These are phyloP conservation scores for Phymorhynchus buccinoides DNA, from an alignment of 1,140 invertebrate genomes.

Conservation along the genomic window DNA sequence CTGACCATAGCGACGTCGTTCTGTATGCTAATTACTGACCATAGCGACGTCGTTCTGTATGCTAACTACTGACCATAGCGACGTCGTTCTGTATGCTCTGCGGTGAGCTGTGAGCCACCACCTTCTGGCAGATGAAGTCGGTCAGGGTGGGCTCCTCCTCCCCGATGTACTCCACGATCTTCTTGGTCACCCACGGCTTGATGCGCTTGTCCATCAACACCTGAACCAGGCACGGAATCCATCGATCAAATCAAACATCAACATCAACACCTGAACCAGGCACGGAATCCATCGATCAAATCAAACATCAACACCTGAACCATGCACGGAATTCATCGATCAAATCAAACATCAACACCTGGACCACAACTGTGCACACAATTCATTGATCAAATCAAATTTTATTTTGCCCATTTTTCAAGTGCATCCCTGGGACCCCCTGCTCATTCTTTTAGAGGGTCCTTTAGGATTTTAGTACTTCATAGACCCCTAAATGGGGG, in stretches of 20 bases:
- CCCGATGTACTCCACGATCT: slow-evolving; percentile 99
- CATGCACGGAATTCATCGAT: not conserved
- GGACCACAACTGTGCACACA: too few species aligned
- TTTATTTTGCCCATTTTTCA: slow-evolving; percentile 95
- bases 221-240: slow-evolving; percentile 69
- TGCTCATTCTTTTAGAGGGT: too few species aligned
- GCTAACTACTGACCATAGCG: slow-evolving; percentile 86
- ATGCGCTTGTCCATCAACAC: slow-evolving; percentile 96
- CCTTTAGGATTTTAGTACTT: too few species aligned
- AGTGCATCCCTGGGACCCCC: too few species aligned
- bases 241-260: too few species aligned
- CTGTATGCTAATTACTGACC: too few species aligned
- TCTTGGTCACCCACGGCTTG: slow-evolving; percentile 99
- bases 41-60: too few species aligned
- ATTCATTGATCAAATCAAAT: slow-evolving; percentile 92
- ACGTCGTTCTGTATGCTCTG: slow-evolving; percentile 97
- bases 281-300: not conserved
- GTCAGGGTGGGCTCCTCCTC: slow-evolving; percentile 98
- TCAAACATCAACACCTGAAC: slow-evolving; percentile 81
- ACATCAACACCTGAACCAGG: slow-evolving; percentile 83
- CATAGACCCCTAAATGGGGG: too few species aligned
- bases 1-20: too few species aligned
- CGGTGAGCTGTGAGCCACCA: slow-evolving; percentile 91
- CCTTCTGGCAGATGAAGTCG: slow-evolving; percentile 99
- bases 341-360: too few species aligned